Percentiles rank a stretch among this genome's conserved stretches.
Evolutionary conservation across 2,888 invertebrate genomes (phyloP).

Genomic region (Melanophora roralis): DNA sequence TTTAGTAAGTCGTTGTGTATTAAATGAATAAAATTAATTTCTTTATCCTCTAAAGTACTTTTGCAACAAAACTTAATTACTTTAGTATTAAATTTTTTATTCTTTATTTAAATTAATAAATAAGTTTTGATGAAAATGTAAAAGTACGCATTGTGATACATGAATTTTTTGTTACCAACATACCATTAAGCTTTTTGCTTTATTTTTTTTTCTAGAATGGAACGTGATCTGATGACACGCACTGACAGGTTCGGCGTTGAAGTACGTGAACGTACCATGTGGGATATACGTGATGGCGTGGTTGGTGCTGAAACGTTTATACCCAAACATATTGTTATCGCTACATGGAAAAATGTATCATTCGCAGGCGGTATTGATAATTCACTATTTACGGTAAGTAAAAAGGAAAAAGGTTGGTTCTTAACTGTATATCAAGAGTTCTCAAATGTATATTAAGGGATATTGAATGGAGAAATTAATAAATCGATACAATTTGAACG

Average conservation of each 20-base stretch:
- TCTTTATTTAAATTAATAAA: not conserved
- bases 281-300: constrained; percentile 93
- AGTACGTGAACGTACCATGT: constrained; percentile 88
- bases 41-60: too few species aligned
- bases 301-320: constrained; percentile 93
- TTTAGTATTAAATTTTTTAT: too few species aligned
- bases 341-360: constrained; percentile 98
- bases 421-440: too few species aligned
- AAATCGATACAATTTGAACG: too few species aligned
- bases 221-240: constrained; percentile 84
- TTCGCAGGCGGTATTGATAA: constrained; percentile 92
- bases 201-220: constrained; percentile 77
- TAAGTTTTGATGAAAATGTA: not conserved
- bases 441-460: too few species aligned
- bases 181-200: not conserved
- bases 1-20: too few species aligned
- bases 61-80: too few species aligned
- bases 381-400: constrained; percentile 83
- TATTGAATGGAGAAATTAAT: too few species aligned
- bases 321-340: constrained; percentile 92
- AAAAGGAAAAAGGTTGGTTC: not conserved
- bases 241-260: constrained; percentile 91
- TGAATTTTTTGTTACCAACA: too few species aligned
- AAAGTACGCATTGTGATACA: not conserved
- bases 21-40: too few species aligned